Evolutionary conservation across 2,113 vertebrate species (phyloP).

Genomic region (Saguinus imperator): DNA sequence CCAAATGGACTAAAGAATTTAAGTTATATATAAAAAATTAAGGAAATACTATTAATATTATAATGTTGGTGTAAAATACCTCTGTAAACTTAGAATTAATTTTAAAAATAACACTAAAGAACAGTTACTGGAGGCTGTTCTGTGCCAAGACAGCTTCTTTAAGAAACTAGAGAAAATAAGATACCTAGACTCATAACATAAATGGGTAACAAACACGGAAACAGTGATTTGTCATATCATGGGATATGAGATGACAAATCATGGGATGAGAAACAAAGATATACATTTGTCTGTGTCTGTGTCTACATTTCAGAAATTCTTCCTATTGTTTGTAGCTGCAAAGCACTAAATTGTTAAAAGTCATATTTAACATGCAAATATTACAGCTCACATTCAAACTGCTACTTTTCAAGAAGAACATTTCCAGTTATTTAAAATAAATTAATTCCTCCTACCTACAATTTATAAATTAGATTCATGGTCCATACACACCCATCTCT

Average conservation of each 20-base stretch:
- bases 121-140: background rate
- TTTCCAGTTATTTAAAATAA: background rate
- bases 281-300: background rate
- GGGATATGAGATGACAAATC: too few relatives aligned
- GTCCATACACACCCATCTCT: background rate
- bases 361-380: background rate
- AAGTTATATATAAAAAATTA: background rate
- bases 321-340: background rate
- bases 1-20: background rate
- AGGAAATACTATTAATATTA: background rate
- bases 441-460: background rate
- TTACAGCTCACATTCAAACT: background rate
- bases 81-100: background rate
- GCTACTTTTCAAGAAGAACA: background rate
- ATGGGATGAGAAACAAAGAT: background rate
- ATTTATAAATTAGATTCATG: background rate
- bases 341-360: background rate
- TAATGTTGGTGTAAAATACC: background rate
- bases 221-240: too few relatives aligned
- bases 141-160: background rate
- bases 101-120: background rate
- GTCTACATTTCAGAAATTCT: background rate
- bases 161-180: background rate
- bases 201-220: background rate
- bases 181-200: background rate